phyloP scores from a whole-genome alignment of 2,888 invertebrate genomes.

The Aleiodes testaceus region DNA sequence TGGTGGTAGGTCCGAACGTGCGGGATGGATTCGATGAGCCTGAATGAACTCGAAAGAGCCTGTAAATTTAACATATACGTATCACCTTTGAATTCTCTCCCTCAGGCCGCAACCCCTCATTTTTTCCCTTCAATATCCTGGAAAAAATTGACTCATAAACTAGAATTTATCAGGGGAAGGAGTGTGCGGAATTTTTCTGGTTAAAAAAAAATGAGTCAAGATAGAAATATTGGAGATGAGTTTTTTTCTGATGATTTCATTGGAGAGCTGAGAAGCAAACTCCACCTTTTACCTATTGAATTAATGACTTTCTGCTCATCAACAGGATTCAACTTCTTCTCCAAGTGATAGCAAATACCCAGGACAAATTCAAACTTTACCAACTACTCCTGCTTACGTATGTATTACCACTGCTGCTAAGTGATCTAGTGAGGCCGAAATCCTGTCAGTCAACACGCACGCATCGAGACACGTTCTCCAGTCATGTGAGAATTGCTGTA shows the following conservation, averaged over 20 bases:
- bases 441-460: conserved; percentile 18
- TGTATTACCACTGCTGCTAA: not conserved
- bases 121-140: not conserved
- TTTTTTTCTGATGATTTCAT: no score
- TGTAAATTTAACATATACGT: conserved; percentile 18
- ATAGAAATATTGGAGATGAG: no score
- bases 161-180: not conserved
- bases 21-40: conserved; percentile 29
- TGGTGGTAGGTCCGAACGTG: conserved; percentile 34
- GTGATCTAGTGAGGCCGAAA: conserved; percentile 19
- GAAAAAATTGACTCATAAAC: conserved; percentile 1
- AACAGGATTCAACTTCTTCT: not conserved
- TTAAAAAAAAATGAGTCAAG: no score
- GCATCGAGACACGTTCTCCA: conserved; percentile 13
- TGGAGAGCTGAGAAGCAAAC: no score
- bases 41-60: conserved; percentile 33
- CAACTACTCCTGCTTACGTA: not conserved
- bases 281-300: no score
- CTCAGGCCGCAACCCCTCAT: not conserved
- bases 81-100: conserved; percentile 24
- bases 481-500: conserved; percentile 28
- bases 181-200: not conserved
- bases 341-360: conserved; percentile 1
- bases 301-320: not conserved
- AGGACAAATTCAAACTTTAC: not conserved